Conservation (phyloP, 2,113 vertebrate species). For the Microcebus tavaratra region DNA sequence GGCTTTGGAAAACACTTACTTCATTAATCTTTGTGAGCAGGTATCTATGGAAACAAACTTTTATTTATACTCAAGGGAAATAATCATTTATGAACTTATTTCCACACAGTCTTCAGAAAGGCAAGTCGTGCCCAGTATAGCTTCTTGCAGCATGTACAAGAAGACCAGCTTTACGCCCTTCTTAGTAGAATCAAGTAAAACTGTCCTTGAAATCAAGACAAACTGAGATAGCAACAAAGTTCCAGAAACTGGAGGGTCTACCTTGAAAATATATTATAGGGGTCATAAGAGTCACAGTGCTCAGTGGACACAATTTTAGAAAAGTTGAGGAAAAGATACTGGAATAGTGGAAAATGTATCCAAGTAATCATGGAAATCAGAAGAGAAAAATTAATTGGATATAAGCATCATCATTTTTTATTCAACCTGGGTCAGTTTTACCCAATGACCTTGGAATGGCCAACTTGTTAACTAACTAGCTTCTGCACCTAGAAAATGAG, state of each 20-base stretch:
- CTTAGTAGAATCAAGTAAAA: background rate
- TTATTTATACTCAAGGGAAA: background rate
- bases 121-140: background rate
- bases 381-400: background rate
- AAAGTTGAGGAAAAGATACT: background rate
- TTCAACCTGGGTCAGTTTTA: background rate
- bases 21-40: background rate
- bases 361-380: background rate
- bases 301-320: background rate
- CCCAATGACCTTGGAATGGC: background rate
- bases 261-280: background rate
- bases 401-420: background rate
- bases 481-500: background rate
- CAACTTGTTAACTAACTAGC: background rate
- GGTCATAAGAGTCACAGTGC: background rate
- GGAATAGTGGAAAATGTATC: background rate
- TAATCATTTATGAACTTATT: background rate
- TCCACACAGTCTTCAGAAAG: background rate
- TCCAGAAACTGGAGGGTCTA: background rate
- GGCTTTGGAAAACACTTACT: background rate
- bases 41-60: constrained; percentile 20
- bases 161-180: background rate
- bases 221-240: background rate
- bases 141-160: background rate
- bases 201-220: background rate